Conservation (phyloP, 2,888 invertebrate genomes). For the Teleiodes luculella region DNA sequence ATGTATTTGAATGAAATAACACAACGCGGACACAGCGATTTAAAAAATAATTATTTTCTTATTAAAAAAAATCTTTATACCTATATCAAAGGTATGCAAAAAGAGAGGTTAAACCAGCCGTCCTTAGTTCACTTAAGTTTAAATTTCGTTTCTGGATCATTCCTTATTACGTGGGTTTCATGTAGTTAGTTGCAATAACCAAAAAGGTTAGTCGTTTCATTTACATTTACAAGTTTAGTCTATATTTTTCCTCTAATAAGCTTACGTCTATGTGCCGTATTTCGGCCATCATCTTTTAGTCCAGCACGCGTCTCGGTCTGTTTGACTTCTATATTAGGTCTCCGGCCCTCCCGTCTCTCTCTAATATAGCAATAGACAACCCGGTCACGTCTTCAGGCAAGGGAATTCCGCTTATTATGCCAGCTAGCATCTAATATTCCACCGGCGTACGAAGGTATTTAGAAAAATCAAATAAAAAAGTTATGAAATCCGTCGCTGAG, state of each 20-base stretch:
- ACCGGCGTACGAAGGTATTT: slow-evolving; percentile 12
- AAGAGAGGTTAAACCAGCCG: too few relatives aligned
- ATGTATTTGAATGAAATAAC: too few relatives aligned
- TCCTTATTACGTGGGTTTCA: too few relatives aligned
- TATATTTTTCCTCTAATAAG: neutral
- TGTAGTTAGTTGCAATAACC: too few relatives aligned
- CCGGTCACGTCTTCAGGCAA: slow-evolving; percentile 24
- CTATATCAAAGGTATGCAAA: too few relatives aligned
- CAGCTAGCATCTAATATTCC: slow-evolving; percentile 17
- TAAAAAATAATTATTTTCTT: too few relatives aligned
- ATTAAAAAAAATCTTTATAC: too few relatives aligned
- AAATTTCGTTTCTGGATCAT: neutral
- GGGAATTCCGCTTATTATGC: slow-evolving; percentile 27
- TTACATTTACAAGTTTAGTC: too few relatives aligned
- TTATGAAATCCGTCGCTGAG: slow-evolving; percentile 7
- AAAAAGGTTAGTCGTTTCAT: too few relatives aligned
- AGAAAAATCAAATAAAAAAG: slow-evolving; percentile 14
- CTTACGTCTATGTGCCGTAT: neutral
- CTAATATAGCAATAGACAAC: slow-evolving; percentile 20
- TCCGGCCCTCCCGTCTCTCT: slow-evolving; percentile 14
- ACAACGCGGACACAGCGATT: too few relatives aligned
- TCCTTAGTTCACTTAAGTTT: neutral
- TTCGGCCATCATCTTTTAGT: neutral
- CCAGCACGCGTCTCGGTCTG: slow-evolving; percentile 21
- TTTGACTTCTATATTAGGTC: slow-evolving; percentile 28